phyloP scores from a whole-genome alignment of 2,797 vertebrate genomes.

The Falco concolor region DNA sequence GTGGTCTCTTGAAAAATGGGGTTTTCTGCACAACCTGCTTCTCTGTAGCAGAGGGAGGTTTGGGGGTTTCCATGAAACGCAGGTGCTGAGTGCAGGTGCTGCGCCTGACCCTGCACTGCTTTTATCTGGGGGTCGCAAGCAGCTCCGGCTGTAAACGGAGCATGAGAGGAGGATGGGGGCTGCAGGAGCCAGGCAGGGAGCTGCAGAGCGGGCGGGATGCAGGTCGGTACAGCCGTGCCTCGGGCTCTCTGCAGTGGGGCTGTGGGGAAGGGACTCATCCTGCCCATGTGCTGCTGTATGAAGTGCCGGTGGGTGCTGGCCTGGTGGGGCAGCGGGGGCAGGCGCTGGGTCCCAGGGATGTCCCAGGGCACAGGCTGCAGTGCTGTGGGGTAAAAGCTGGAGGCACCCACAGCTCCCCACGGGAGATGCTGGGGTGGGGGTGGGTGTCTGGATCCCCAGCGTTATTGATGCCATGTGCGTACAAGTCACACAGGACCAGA shows the following conservation, averaged over 20 bases:
- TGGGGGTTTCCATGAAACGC: neutral
- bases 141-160: accelerated
- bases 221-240: neutral
- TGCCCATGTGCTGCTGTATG: accelerated
- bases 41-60: neutral
- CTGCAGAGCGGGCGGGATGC: neutral
- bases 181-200: neutral
- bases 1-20: neutral
- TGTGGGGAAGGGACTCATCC: neutral
- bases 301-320: neutral
- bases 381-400: neutral
- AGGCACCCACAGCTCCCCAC: accelerated
- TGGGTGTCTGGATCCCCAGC: accelerated
- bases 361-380: neutral
- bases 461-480: accelerated
- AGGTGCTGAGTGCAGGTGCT: accelerated
- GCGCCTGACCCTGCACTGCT: neutral
- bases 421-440: neutral
- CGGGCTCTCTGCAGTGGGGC: accelerated
- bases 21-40: neutral
- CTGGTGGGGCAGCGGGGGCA: accelerated
- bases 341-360: neutral
- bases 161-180: accelerated
- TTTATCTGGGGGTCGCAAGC: neutral
- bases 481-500: accelerated